Conservation (phyloP, 2,888 invertebrate species). For the Oligia strigilis region DNA sequence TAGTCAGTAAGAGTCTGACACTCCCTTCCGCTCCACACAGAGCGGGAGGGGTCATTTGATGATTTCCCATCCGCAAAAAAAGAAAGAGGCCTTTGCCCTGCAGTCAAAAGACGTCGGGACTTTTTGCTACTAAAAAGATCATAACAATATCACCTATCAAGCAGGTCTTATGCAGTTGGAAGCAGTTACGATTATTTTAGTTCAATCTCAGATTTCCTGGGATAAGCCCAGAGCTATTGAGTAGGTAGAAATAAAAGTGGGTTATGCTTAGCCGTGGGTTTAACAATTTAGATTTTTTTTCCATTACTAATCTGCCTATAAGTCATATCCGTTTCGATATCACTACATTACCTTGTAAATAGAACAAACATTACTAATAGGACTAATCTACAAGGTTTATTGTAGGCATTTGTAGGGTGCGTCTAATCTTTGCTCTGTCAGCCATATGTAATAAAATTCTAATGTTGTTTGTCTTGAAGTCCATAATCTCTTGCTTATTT, state of each 20-base stretch:
- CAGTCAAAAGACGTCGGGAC: neutral
- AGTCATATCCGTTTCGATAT: slow-evolving; percentile 54
- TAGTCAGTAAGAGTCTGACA: too few species aligned
- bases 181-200: neutral
- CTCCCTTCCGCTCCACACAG: too few species aligned
- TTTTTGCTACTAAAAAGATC: neutral
- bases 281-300: neutral
- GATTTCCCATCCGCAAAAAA: too few species aligned
- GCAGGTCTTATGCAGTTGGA: neutral
- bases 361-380: slow-evolving; percentile 57
- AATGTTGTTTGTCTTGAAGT: slow-evolving; percentile 23
- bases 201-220: neutral
- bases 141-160: neutral
- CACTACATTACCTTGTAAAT: slow-evolving; percentile 51
- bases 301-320: slow-evolving; percentile 27
- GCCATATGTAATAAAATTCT: slow-evolving; percentile 33
- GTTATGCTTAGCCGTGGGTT: neutral
- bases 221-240: neutral
- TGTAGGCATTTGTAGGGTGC: slow-evolving; percentile 30
- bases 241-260: neutral
- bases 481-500: neutral
- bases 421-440: slow-evolving; percentile 48
- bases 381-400: slow-evolving; percentile 53
- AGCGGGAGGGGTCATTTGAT: too few species aligned
- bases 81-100: neutral